Evolutionary conservation across 1,140 invertebrate species (phyloP).

Genomic region (Bombus picipes): DNA sequence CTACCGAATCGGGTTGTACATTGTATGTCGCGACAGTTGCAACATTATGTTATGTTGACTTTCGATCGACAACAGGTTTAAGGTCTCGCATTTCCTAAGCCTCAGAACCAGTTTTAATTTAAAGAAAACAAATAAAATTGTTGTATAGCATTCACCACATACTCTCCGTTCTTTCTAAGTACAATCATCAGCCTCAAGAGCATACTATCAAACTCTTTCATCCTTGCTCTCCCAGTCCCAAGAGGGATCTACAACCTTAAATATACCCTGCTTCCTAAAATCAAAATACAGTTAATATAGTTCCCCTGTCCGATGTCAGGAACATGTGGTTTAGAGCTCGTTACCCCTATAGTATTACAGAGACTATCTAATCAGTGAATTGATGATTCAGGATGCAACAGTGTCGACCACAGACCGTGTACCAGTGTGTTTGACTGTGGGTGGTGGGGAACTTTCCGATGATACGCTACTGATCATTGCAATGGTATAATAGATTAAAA

Average conservation of each 20-base stretch:
- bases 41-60: slow-evolving; percentile 12
- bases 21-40: slow-evolving; percentile 23
- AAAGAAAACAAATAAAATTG: background rate
- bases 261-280: background rate
- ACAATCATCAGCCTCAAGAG: background rate
- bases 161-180: background rate
- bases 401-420: slow-evolving; percentile 8
- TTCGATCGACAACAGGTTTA: background rate
- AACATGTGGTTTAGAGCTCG: background rate
- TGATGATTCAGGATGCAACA: background rate
- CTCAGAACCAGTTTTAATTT: background rate
- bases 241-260: background rate
- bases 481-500: background rate
- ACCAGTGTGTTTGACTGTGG: background rate
- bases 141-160: background rate
- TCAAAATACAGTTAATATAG: background rate
- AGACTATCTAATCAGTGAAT: background rate
- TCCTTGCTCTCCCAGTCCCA: background rate
- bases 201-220: background rate
- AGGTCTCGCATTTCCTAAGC: background rate
- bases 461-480: background rate
- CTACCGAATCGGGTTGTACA: background rate
- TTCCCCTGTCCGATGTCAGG: background rate
- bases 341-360: background rate
- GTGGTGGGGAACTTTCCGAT: background rate